Conservation (phyloP, 2,113 vertebrate genomes). For the Dipodomys stephensi region DNA sequence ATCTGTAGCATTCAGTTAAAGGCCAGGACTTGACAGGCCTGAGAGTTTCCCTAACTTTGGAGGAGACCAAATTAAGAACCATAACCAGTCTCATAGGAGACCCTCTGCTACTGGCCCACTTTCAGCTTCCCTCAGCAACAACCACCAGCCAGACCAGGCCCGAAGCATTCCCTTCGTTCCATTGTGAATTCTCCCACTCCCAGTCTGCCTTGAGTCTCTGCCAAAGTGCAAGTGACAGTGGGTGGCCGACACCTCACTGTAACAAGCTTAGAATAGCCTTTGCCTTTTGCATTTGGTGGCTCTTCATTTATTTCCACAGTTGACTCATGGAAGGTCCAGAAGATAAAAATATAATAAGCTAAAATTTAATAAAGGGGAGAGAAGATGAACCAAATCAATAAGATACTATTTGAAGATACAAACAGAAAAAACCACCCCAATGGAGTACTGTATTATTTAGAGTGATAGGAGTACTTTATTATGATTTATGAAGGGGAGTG, state of each 20-base stretch:
- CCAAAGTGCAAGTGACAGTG: neutral
- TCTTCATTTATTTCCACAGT: conserved; percentile 29
- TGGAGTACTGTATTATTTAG: neutral
- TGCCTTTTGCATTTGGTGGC: neutral
- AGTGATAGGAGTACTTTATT: neutral
- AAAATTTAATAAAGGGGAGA: neutral
- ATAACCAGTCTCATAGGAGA: neutral
- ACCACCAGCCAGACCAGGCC: neutral
- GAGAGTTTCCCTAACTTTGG: neutral
- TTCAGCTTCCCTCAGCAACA: neutral
- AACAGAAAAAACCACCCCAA: neutral
- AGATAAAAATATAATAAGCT: conserved; percentile 56
- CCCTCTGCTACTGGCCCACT: neutral
- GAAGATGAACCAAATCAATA: neutral
- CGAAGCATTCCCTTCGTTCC: neutral
- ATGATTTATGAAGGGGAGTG: neutral
- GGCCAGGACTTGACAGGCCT: neutral
- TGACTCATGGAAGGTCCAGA: conserved; percentile 18
- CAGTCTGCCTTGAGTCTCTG: neutral
- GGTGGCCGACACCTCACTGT: neutral
- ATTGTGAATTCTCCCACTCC: neutral
- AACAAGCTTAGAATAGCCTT: conserved; percentile 44
- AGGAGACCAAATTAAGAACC: neutral
- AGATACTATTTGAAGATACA: neutral
- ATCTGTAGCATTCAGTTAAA: neutral